Base-by-base conservation (phyloP, 2,888 invertebrate genomes). In the Cynaeus angustus region DNA sequence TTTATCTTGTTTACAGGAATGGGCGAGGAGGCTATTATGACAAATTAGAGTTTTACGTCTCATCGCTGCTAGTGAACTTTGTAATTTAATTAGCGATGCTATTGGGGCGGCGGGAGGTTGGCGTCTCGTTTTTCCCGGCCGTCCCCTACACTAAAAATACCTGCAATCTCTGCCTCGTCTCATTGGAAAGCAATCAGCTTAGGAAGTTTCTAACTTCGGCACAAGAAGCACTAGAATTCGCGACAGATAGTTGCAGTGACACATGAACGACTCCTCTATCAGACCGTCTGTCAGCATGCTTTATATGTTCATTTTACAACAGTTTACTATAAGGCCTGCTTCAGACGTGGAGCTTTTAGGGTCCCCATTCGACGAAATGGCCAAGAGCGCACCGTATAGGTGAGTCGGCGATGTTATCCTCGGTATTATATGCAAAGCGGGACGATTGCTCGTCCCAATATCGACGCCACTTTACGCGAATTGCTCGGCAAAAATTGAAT, bases 251-350 rank as follows among this genome's bases (percentile, higher is more conserved):
- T 71, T 72, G 71, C 77, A 76, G 78, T 78, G 78, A 78, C 79
- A 80, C 79, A 74, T 79, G 77, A 78, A 77, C 77, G 75, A 77
- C 78, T 80, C 79, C 71, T 81, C 80, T 81, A 82, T 81, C 80
- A 82, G 79, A 77, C 82, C 77, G 80, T 77, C 81, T 80, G 83
- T 81, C 83, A 80, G 82, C 79, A 83, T 83, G 82, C 80, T 85
- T 84, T 85, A 85, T 85, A 84, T 83, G 84, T 83, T 83, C 84
- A 85, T 85, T 85, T 84, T 84, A 84, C 84, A 85, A 82, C 83
- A 85, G 83, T 85, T 84, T 83, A 83, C 82, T 81, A 75, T 79
- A 78, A 78, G 79, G 78, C 72, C 78, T 76, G 77, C 73, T 78
- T 76, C 75, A 76, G 74, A 77, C 79, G 75, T 82, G 77, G 78